These are phyloP conservation scores for Achlya flavicornis DNA, from an alignment of 2,888 invertebrate genomes.

Conservation along the genomic window DNA sequence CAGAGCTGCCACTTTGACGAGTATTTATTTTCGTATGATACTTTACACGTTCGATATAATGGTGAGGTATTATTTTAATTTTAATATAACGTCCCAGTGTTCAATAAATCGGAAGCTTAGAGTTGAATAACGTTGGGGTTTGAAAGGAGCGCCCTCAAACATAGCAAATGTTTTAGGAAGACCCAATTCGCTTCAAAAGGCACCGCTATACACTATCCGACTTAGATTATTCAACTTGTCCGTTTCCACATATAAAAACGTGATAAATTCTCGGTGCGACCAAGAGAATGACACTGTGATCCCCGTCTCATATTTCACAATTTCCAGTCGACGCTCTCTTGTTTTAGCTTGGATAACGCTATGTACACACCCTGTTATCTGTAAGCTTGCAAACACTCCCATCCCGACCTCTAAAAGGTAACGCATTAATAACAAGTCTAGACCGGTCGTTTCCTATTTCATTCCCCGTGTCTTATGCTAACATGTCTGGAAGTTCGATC, in stretches of 20 bases:
- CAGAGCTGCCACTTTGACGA: slow-evolving; percentile 25
- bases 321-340: slow-evolving; percentile 52
- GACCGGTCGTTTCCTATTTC: slow-evolving; percentile 40
- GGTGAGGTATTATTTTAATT: slow-evolving; percentile 14
- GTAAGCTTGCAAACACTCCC: slow-evolving; percentile 23
- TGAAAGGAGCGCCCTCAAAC: slow-evolving; percentile 18
- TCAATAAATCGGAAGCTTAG: slow-evolving; percentile 29
- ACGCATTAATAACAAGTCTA: slow-evolving; percentile 55
- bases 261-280: slow-evolving; percentile 66
- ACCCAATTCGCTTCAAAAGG: slow-evolving; percentile 42
- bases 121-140: slow-evolving; percentile 20
- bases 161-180: slow-evolving; percentile 45
- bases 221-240: slow-evolving; percentile 35
- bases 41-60: slow-evolving; percentile 26
- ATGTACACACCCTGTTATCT: slow-evolving; percentile 42
- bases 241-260: slow-evolving; percentile 54
- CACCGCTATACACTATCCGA: slow-evolving; percentile 30
- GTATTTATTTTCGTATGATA: slow-evolving; percentile 56
- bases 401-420: slow-evolving; percentile 41
- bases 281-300: slow-evolving; percentile 65
- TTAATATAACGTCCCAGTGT: slow-evolving; percentile 22
- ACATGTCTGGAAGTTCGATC: slow-evolving; percentile 31
- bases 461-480: slow-evolving; percentile 34
- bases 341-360: slow-evolving; percentile 59
- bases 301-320: slow-evolving; percentile 71